These are phyloP conservation scores for Sciurus niger DNA, from an alignment of 2,113 vertebrate genomes.

Conservation along the genomic window DNA sequence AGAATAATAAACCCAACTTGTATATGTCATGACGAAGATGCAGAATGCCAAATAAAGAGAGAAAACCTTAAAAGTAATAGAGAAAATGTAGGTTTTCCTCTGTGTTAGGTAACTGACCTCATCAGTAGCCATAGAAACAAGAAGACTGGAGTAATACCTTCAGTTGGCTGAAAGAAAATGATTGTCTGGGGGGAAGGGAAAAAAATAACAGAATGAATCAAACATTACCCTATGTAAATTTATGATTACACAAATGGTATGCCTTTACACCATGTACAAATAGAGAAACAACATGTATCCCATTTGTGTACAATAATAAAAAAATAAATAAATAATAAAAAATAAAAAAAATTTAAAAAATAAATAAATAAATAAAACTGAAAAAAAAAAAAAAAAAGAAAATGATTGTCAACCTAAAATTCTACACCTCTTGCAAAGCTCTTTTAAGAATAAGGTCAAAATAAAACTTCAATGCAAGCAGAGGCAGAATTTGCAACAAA, in stretches of 20 bases:
- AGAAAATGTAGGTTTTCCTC: constrained; percentile 29
- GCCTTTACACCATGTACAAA: too few species aligned
- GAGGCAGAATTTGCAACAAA: constrained; percentile 46
- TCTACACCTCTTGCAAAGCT: background rate
- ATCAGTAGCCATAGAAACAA: constrained; percentile 25
- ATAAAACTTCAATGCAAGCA: constrained; percentile 50
- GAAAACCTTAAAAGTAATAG: background rate
- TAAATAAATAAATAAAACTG: too few species aligned
- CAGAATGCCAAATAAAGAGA: constrained; percentile 31
- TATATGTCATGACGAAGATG: background rate
- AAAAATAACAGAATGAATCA: too few species aligned
- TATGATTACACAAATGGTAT: too few species aligned
- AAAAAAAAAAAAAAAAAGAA: constrained; percentile 65
- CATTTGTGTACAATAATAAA: too few species aligned
- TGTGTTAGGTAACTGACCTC: background rate
- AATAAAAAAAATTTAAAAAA: too few species aligned
- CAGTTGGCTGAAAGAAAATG: constrained; percentile 24
- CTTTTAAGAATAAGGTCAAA: constrained; percentile 40
- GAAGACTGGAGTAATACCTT: background rate
- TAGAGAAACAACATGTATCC: too few species aligned
- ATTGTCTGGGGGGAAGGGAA: too few species aligned
- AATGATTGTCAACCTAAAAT: background rate
- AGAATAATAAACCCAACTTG: constrained; percentile 53
- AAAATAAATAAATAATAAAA: too few species aligned
- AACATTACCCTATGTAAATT: too few species aligned